phyloP scores from a whole-genome alignment of 2,797 vertebrate genomes.

The Channa striata region DNA sequence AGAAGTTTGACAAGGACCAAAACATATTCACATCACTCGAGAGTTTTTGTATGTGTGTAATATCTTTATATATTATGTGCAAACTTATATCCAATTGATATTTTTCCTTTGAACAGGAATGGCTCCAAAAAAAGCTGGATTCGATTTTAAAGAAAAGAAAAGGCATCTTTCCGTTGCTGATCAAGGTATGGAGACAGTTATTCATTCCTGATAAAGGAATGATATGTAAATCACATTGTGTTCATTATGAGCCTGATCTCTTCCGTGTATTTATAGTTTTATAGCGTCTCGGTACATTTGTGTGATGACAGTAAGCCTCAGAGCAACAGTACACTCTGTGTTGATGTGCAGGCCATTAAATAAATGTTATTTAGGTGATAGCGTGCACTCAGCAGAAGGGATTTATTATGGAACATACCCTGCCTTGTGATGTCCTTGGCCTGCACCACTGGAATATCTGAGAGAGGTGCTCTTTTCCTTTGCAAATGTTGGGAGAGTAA shows the following conservation, averaged over 20 bases:
- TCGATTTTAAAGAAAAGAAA: constrained; percentile 66
- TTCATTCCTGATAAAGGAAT: not conserved
- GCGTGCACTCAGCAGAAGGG: constrained; percentile 62
- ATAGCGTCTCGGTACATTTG: not conserved
- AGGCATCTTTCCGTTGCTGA: constrained; percentile 65
- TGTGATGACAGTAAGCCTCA: constrained; percentile 9
- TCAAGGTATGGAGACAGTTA: constrained; percentile 68
- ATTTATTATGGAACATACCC: constrained; percentile 66
- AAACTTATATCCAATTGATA: not conserved
- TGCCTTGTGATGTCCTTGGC: constrained; percentile 56
- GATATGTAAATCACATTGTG: not conserved
- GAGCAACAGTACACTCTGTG: constrained; percentile 50
- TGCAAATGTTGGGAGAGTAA: constrained; percentile 18
- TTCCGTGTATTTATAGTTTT: constrained; percentile 13
- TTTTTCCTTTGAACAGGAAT: constrained; percentile 59
- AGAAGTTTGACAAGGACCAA: not conserved
- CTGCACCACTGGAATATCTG: constrained; percentile 14
- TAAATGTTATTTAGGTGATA: constrained; percentile 67
- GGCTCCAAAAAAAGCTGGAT: constrained; percentile 61
- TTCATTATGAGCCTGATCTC: not conserved
- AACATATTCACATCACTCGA: not conserved
- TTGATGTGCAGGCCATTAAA: constrained; percentile 57
- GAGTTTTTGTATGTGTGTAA: not conserved
- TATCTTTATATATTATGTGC: not conserved
- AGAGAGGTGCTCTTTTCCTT: constrained; percentile 26